These are phyloP conservation scores for Anabas testudineus DNA, from an alignment of 2,797 vertebrate species.

Conservation along the genomic window DNA sequence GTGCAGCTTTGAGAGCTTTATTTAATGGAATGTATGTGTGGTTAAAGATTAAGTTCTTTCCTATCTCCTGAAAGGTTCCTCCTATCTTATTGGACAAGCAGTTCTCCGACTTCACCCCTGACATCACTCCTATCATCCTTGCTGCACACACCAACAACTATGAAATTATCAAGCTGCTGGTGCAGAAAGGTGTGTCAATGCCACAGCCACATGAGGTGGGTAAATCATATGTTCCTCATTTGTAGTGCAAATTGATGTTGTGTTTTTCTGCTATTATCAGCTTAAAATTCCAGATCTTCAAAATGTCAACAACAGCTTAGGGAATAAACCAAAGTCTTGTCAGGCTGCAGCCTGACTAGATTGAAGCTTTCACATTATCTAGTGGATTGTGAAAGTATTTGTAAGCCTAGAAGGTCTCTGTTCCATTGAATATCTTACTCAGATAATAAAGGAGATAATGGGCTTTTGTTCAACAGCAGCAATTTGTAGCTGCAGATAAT, in stretches of 20 bases:
- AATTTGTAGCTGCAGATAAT: no score
- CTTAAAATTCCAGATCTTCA: background rate
- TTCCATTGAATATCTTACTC: no score
- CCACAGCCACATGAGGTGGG: slow-evolving; percentile 93
- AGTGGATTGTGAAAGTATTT: background rate
- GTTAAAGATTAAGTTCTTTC: slow-evolving; percentile 30
- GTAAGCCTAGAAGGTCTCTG: background rate
- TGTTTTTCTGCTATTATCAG: background rate
- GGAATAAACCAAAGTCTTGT: background rate
- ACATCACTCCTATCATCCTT: slow-evolving; percentile 97
- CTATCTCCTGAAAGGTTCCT: slow-evolving; percentile 87
- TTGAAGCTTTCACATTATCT: background rate
- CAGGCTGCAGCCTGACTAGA: background rate
- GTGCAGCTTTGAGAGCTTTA: slow-evolving; percentile 8
- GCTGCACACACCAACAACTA: slow-evolving; percentile 99
- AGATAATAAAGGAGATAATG: background rate
- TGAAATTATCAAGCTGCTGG: slow-evolving; percentile 97
- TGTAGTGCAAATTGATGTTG: background rate
- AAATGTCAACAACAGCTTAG: background rate
- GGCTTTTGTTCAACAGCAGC: background rate
- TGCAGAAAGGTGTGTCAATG: slow-evolving; percentile 96
- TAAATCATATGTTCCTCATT: slow-evolving; percentile 1
- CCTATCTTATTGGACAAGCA: slow-evolving; percentile 97
- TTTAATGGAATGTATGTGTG: background rate
- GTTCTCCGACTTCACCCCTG: slow-evolving; percentile 98